Percentiles rank a stretch among this genome's conserved stretches.
phyloP scores from a whole-genome alignment of 92 coral and sea anemone species.

The Muricea muricata region DNA sequence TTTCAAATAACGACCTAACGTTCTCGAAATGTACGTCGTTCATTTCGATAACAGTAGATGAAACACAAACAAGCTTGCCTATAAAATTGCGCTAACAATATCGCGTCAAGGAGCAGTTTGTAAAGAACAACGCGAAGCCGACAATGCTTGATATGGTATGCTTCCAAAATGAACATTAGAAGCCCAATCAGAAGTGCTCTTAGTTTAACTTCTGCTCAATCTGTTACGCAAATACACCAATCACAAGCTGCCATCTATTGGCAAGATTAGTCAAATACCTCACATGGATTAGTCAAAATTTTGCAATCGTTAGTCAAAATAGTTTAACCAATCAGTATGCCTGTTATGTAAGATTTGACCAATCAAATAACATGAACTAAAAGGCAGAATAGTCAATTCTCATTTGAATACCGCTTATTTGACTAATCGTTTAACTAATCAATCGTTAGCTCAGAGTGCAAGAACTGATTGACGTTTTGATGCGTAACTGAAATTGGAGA shows the following conservation, averaged over 20 bases:
- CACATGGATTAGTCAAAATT: neutral
- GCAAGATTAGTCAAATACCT: neutral
- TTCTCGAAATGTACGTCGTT: constrained; percentile 34
- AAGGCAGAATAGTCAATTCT: too few species aligned
- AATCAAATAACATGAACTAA: too few species aligned
- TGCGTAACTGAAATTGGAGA: too few species aligned
- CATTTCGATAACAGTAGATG: constrained; percentile 27
- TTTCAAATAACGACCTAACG: neutral
- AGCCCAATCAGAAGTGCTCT: constrained; percentile 41
- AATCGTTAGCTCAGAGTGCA: too few species aligned
- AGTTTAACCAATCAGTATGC: neutral
- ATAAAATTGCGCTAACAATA: neutral
- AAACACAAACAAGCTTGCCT: too few species aligned
- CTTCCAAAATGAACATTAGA: neutral
- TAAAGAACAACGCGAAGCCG: too few species aligned
- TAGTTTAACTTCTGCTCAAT: constrained; percentile 37
- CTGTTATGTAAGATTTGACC: neutral
- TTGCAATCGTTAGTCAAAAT: neutral
- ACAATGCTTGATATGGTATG: too few species aligned
- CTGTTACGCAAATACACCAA: neutral
- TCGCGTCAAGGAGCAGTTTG: too few species aligned
- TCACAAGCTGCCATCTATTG: neutral
- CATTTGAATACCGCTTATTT: too few species aligned
- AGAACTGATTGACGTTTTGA: neutral
- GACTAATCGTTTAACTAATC: too few species aligned